Conservation (phyloP, 2,797 vertebrate species). For the Gallinago stenura region DNA sequence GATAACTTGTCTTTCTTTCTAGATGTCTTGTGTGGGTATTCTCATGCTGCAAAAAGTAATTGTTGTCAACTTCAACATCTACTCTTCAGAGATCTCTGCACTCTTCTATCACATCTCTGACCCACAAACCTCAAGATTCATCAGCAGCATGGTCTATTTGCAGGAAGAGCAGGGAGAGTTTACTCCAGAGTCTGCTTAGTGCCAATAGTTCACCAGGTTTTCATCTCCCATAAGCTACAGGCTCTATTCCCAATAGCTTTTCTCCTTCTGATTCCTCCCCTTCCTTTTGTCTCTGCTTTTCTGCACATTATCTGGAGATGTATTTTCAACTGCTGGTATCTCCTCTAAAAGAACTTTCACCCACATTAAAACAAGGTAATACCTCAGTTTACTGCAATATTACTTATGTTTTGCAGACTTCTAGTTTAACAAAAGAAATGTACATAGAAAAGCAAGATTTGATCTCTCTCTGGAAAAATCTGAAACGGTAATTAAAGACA, state of each 20-base stretch:
- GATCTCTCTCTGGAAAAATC: background rate
- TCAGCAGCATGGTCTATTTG: background rate
- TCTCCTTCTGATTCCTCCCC: background rate
- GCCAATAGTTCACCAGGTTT: background rate
- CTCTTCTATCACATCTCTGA: background rate
- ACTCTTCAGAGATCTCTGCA: background rate
- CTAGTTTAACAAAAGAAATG: background rate
- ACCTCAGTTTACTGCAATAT: background rate
- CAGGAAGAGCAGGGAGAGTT: background rate
- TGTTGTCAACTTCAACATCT: background rate
- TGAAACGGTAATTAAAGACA: background rate
- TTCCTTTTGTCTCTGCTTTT: background rate
- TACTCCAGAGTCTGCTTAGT: background rate
- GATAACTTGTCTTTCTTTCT: background rate
- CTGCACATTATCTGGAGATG: background rate
- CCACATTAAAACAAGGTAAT: background rate
- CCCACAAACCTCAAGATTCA: background rate
- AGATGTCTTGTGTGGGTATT: background rate
- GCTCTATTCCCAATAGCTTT: background rate
- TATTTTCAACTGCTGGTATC: background rate
- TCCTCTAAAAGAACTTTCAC: background rate
- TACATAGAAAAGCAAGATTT: background rate
- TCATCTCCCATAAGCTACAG: background rate
- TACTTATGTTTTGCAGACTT: background rate
- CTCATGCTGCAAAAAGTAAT: background rate